Evolutionary conservation across 2,888 invertebrate species (phyloP), one percentile per base, ranked within the genome.

Genomic region (Conus canariensis): DNA sequence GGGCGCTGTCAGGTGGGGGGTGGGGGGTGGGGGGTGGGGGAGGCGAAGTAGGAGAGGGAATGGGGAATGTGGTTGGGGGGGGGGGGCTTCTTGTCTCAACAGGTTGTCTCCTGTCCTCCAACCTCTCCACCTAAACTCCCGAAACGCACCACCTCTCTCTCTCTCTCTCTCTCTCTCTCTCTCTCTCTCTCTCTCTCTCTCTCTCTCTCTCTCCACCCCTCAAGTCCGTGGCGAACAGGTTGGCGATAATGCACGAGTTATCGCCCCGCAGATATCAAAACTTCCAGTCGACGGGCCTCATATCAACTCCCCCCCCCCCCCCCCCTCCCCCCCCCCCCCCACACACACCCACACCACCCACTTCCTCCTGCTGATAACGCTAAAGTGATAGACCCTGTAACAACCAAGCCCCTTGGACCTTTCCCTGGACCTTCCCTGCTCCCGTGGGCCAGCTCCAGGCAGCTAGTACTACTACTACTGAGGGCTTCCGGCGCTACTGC

Each of bases 31-130:
- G 3, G n/a, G 56, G 16, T 6, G 56, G 9, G 30, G 30, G 25
- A 25, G 12, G 12, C 19, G 77, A 5, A 12, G 30, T 14, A 30
- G 30, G 8, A 77, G 77, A 22, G 70, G 4, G 70, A 70, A 8
- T 8, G 19, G 4, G n/a, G n/a, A 25, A 45, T 9, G 58, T 1
- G 85, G 16, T 7, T 4, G 25, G 58, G 10, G 85, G 56, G 19
- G 45, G 59, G 19, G 7, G 45, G 45, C 58, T 16, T n/a, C 56
- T 70, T 45, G 74, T 60, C n/a, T 56, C 74, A 87, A 87, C 87
- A 77, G 77, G 87, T 77, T 87, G 70, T 74, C 67, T 64, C n/a
- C 30, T 80, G 88, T 9, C 30, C 87, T 14, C 25, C 58, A 45
- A 22, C 64, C 86, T 86, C 25, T 12, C 86, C n/a, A 58, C 25